Percentiles rank a stretch among this genome's conserved stretches.
Conservation (phyloP, 1,140 invertebrate species). For the Drosophila sproati region DNA sequence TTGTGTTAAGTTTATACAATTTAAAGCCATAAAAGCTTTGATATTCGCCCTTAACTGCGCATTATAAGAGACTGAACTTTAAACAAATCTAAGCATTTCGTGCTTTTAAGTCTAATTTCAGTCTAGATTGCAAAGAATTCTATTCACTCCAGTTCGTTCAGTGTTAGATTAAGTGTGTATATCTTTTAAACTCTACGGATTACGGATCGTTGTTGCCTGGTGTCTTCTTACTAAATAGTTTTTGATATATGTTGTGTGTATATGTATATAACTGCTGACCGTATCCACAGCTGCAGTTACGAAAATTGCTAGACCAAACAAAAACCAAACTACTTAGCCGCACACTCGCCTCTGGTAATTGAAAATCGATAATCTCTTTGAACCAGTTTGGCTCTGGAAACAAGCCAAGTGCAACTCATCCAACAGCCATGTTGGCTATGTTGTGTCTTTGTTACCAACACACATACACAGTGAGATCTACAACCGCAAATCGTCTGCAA, state of each 20-base stretch:
- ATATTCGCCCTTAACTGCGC: too few species aligned
- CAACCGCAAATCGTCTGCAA: conserved; percentile 79
- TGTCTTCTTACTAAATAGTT: conserved; percentile 56
- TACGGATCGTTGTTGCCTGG: conserved; percentile 8
- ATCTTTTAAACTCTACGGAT: too few species aligned
- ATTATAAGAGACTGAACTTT: too few species aligned
- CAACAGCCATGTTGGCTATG: conserved; percentile 47
- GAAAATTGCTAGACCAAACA: conserved; percentile 82
- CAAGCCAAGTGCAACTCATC: conserved; percentile 24
- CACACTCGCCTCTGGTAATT: conserved; percentile 80
- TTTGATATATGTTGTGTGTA: conserved; percentile 6
- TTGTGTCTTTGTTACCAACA: conserved; percentile 52
- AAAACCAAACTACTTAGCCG: conserved; percentile 82
- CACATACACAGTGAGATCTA: conserved; percentile 19
- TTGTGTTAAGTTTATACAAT: too few species aligned
- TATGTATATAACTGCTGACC: conserved; percentile 17
- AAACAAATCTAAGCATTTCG: too few species aligned
- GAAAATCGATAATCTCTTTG: conserved; percentile 83
- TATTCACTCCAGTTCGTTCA: too few species aligned
- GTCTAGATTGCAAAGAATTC: too few species aligned
- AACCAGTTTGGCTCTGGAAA: conserved; percentile 71
- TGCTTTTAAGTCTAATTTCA: too few species aligned
- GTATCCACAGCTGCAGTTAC: conserved; percentile 56
- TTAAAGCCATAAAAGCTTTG: too few species aligned
- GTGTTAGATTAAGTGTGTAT: too few species aligned